Conservation (phyloP, 2,113 vertebrate species). For the Ranitomeya variabilis region DNA sequence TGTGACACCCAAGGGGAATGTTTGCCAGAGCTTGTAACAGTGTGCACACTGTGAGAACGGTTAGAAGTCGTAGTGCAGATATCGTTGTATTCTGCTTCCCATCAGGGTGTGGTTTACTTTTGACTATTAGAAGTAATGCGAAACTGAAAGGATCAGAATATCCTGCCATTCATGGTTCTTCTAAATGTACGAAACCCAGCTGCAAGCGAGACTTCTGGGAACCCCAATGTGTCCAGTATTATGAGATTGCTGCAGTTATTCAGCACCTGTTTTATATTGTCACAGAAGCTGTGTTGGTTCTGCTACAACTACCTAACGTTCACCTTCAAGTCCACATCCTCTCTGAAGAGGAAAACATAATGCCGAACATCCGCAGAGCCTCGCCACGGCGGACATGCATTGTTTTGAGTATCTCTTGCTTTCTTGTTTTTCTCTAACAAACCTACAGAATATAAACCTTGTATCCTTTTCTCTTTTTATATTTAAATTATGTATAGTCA, state of each 20-base stretch:
- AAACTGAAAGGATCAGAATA: not conserved
- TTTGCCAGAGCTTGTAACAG: not conserved
- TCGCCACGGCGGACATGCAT: too few relatives aligned
- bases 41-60: not conserved
- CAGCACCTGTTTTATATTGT: too few relatives aligned
- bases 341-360: too few relatives aligned
- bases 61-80: not conserved
- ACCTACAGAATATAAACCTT: not conserved
- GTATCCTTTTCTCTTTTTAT: not conserved
- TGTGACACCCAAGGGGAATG: not conserved
- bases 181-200: not conserved
- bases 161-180: not conserved
- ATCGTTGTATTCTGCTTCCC: not conserved
- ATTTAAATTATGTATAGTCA: conserved; percentile 76
- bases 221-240: too few relatives aligned
- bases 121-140: not conserved
- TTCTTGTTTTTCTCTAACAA: not conserved
- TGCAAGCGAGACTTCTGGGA: too few relatives aligned
- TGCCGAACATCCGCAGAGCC: too few relatives aligned
- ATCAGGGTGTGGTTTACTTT: not conserved
- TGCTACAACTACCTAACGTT: too few relatives aligned
- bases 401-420: not conserved
- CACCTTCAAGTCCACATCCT: too few relatives aligned
- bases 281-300: too few relatives aligned
- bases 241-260: too few relatives aligned